These are phyloP conservation scores for Sesia bembeciformis DNA, from an alignment of 2,888 invertebrate genomes.

Conservation along the genomic window DNA sequence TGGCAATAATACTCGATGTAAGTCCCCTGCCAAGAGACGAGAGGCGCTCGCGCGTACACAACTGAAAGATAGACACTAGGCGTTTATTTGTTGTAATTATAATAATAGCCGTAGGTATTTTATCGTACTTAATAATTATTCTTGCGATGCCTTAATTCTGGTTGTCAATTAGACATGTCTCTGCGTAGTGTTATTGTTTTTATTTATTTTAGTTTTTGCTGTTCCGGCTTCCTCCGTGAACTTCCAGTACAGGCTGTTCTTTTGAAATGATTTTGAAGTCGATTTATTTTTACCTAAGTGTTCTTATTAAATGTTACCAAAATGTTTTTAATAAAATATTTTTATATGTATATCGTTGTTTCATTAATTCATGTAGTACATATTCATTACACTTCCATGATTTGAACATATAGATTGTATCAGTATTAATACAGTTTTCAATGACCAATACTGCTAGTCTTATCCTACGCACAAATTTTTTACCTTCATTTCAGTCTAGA, in stretches of 20 bases:
- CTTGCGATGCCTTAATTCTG: slow-evolving; percentile 77
- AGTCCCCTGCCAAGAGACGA: slow-evolving; percentile 52
- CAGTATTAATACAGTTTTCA: too few species aligned
- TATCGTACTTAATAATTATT: slow-evolving; percentile 75
- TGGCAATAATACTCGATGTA: slow-evolving; percentile 72
- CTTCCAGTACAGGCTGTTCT: slow-evolving; percentile 76
- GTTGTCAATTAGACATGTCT: slow-evolving; percentile 75
- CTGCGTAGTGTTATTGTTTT: slow-evolving; percentile 73
- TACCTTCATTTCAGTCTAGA: neutral
- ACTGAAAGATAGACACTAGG: slow-evolving; percentile 58
- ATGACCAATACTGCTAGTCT: too few species aligned
- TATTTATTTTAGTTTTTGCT: slow-evolving; percentile 61
- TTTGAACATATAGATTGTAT: neutral
- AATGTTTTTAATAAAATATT: slow-evolving; percentile 77
- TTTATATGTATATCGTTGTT: slow-evolving; percentile 67
- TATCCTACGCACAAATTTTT: neutral
- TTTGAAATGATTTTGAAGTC: slow-evolving; percentile 75
- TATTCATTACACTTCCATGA: neutral
- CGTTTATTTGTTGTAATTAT: slow-evolving; percentile 72
- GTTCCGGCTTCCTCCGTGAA: slow-evolving; percentile 74
- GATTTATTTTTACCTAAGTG: slow-evolving; percentile 77
- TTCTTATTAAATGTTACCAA: slow-evolving; percentile 78
- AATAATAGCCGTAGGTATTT: slow-evolving; percentile 75
- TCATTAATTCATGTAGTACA: slow-evolving; percentile 17
- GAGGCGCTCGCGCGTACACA: slow-evolving; percentile 27